These are phyloP conservation scores for Montipora efflorescens DNA, from an alignment of 64 coral and sea anemone species.

Conservation along the genomic window DNA sequence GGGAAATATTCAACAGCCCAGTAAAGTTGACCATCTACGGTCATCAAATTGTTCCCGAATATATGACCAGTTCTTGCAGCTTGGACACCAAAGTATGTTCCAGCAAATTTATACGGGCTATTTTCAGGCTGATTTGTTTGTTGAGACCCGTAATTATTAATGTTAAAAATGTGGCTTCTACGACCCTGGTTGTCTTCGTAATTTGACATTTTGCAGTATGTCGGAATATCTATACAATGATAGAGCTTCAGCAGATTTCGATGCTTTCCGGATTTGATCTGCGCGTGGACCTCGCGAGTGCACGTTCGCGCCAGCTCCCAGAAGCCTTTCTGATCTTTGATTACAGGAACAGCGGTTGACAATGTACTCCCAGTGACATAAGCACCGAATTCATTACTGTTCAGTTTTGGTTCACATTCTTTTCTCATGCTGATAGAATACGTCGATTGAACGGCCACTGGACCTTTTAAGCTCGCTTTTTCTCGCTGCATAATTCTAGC, in stretches of 20 bases:
- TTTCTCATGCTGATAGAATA: conserved; percentile 58
- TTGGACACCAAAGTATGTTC: conserved; percentile 75
- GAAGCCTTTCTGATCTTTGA: conserved; percentile 42
- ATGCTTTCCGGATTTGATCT: conserved; percentile 44
- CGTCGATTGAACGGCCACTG: conserved; percentile 44
- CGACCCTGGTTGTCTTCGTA: conserved; percentile 20
- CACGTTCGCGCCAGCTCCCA: conserved; percentile 80
- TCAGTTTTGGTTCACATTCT: conserved; percentile 66
- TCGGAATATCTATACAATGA: conserved; percentile 21
- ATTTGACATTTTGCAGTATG: conserved; percentile 38
- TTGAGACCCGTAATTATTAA: conserved; percentile 55
- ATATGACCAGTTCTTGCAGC: conserved; percentile 46
- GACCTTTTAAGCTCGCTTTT: conserved; percentile 2
- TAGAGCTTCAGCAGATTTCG: conserved; percentile 56
- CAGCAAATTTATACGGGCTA: conserved; percentile 65
- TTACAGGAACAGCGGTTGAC: conserved; percentile 45
- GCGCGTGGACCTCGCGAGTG: conserved; percentile 52
- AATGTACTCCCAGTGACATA: conserved; percentile 47
- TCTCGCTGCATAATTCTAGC: conserved; percentile 57
- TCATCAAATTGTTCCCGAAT: conserved; percentile 77
- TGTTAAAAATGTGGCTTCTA: conserved; percentile 48
- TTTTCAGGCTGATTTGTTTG: conserved; percentile 8
- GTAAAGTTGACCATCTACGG: conserved; percentile 78
- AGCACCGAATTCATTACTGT: conserved; percentile 63
- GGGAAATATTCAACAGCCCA: conserved; percentile 81